Evolutionary conservation across 2,113 vertebrate species (phyloP), one percentile per base, ranked within the genome.

Genomic region (Pteropus alecto): DNA sequence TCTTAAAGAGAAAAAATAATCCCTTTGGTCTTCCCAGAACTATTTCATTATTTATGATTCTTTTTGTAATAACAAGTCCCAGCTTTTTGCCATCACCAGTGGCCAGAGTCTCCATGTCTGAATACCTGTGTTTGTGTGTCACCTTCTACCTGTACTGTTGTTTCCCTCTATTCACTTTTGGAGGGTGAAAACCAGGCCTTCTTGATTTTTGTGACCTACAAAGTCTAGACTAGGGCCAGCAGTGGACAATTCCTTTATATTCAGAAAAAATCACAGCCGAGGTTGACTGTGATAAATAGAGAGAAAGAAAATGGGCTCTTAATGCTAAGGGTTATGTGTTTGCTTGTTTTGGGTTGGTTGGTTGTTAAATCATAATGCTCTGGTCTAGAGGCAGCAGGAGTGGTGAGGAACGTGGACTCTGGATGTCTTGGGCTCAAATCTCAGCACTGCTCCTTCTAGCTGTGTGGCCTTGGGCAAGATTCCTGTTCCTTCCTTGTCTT

Each of bases 111-210:
- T 46, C n/a, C 18, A 3, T 11, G n/a, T 46, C 84, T 63, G 63
- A 38, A 21, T 3, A 58, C 28, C 16, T 2, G 0, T 5, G 73
- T 70, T 28, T 63, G 11, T 24, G 6, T 0, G 2, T 28, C 51
- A 15, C 43, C 46, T 81, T 56, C 35, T n/a, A 10, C 48, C 21
- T 63, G 24, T 16, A 6, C 33, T 6, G 21, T 26, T 35, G 46
- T 9, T 70, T 77, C 41, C 2, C 3, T 28, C 30, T 6, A 0
- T 38, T 78, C 0, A n/a, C 54, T 70, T 61, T 0, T 28, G 2
- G 14, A n/a, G 41, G 43, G 9, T 22, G 28, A 73, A 18, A 14
- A 22, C 41, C 16, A 4, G 4, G 26, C n/a, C 65, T 70, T 58
- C 26, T 54, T 58, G n/a, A 38, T 10, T 63, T 61, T 41, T 46